A percentile compares a stretch with the other conserved stretches of the same genome.
Evolutionary conservation across 2,113 vertebrate genomes (phyloP).

Genomic region (Nycticebus coucang): DNA sequence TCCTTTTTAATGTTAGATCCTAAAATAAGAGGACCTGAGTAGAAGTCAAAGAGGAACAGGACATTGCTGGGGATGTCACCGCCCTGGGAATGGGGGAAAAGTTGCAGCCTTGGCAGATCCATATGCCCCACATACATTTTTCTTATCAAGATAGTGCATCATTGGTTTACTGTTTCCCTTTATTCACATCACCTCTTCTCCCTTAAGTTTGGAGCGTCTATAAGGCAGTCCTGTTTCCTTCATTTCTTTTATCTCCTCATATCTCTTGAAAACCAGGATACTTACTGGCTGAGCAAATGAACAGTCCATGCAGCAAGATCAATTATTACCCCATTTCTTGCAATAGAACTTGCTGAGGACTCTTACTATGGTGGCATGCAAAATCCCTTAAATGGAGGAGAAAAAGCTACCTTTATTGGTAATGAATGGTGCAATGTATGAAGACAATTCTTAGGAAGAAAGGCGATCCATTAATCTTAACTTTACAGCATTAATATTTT

Average conservation of each 20-base stretch:
- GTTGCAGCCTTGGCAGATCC: accelerated
- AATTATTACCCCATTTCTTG: neutral
- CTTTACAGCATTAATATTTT: neutral
- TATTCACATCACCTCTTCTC: accelerated
- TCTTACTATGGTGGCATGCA: neutral
- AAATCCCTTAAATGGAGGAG: neutral
- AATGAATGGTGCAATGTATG: neutral
- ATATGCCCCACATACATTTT: accelerated
- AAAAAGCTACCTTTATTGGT: neutral
- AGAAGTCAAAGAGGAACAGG: neutral
- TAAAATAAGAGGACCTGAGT: neutral
- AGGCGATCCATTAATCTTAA: neutral
- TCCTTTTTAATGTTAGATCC: neutral
- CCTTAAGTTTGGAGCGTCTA: accelerated
- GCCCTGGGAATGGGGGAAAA: accelerated
- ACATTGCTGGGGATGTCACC: accelerated
- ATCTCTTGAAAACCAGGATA: neutral
- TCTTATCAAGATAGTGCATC: accelerated
- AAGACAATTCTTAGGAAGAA: neutral
- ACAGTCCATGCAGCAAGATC: accelerated
- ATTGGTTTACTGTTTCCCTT: neutral
- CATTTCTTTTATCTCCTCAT: neutral
- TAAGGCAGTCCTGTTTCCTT: accelerated
- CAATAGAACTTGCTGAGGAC: neutral
- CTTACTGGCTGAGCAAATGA: neutral